Conservation (phyloP, 2,113 vertebrate species). For the Arizona elegans region DNA sequence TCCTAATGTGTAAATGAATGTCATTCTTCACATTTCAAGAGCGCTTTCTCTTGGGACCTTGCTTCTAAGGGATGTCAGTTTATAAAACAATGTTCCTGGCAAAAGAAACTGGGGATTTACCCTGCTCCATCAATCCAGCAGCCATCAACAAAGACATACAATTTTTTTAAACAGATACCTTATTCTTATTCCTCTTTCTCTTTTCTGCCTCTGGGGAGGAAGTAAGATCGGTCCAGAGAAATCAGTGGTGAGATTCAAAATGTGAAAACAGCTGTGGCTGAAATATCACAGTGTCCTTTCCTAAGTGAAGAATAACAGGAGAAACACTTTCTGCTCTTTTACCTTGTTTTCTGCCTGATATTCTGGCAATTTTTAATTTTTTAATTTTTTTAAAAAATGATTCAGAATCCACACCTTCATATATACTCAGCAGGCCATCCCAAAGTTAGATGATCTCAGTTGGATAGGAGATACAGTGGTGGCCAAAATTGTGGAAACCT, state of each 20-base stretch:
- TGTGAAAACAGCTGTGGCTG: neutral
- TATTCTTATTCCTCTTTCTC: neutral
- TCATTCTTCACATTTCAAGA: neutral
- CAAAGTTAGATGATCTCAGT: neutral
- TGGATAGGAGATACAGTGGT: neutral
- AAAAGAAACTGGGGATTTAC: neutral
- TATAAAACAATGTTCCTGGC: neutral
- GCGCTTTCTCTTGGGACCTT: neutral
- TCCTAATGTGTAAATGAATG: slow-evolving; percentile 13
- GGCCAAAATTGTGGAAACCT: no score
- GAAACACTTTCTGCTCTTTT: neutral
- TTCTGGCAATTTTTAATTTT: neutral
- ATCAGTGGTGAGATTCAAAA: neutral
- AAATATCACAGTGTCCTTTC: neutral
- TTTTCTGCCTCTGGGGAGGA: neutral
- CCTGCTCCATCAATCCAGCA: neutral
- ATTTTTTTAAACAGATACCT: neutral
- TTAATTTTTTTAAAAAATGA: neutral
- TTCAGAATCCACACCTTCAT: neutral
- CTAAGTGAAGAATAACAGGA: neutral
- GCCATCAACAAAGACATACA: neutral
- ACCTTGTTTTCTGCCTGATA: neutral
- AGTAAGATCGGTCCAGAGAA: neutral
- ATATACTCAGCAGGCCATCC: neutral
- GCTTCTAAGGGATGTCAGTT: neutral